Evolutionary conservation across 2,797 vertebrate genomes (phyloP).

Genomic region (Tokudaia muenninki): DNA sequence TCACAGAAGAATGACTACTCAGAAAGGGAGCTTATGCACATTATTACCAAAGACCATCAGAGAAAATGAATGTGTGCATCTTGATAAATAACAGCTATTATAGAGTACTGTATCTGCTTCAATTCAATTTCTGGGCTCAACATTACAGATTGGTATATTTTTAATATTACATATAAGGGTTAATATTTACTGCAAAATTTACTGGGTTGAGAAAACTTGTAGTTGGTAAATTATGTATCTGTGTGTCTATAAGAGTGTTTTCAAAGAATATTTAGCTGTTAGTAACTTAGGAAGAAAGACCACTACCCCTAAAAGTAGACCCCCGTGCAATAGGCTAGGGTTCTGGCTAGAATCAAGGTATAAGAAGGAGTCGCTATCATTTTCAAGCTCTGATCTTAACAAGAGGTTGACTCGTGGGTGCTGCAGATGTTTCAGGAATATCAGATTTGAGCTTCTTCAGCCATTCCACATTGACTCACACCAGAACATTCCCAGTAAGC

Average conservation of each 20-base stretch:
- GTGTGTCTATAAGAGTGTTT: not conserved
- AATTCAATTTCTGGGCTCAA: not conserved
- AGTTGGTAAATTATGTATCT: not conserved
- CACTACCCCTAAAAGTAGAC: not conserved
- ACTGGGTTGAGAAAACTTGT: not conserved
- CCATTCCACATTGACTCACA: not conserved
- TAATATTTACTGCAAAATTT: not conserved
- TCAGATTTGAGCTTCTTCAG: not conserved
- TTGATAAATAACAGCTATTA: not conserved
- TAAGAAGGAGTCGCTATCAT: not conserved
- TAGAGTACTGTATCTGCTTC: not conserved
- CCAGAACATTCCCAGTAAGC: not conserved
- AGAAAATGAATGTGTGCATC: not conserved
- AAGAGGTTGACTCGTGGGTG: not conserved
- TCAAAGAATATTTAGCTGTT: not conserved
- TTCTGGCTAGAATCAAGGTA: not conserved
- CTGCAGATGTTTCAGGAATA: not conserved
- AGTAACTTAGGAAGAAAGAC: not conserved
- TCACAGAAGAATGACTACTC: not conserved
- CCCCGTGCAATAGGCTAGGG: not conserved
- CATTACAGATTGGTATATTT: not conserved
- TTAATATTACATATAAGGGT: not conserved
- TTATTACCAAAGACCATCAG: not conserved
- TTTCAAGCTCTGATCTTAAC: not conserved
- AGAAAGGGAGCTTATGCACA: not conserved